Evolutionary conservation across 2,888 invertebrate species (phyloP).

Genomic region (Heliconius ethilla): DNA sequence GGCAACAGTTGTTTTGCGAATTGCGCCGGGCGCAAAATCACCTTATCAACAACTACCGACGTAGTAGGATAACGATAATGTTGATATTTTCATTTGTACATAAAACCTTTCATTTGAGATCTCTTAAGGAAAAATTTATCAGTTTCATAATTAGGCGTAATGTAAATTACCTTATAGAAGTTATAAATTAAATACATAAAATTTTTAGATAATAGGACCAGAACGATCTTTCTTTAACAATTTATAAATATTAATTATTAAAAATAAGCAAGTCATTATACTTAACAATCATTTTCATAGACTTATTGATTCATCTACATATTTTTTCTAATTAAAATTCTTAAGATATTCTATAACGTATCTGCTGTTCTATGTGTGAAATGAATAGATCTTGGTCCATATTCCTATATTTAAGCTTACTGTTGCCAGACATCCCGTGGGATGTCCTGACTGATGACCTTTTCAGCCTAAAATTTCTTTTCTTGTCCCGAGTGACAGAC

Average conservation of each 20-base stretch:
- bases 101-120: constrained; percentile 2
- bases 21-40: constrained; percentile 73
- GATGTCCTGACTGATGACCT: no score
- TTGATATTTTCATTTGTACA: constrained; percentile 39
- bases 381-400: no score
- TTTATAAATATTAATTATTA: not conserved
- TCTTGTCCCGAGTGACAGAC: no score
- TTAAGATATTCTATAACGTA: not conserved
- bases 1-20: constrained; percentile 78
- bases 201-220: not conserved
- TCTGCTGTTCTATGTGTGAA: no score
- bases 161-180: not conserved
- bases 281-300: not conserved
- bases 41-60: constrained; percentile 46
- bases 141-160: not conserved
- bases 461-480: no score
- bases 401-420: no score
- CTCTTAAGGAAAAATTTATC: constrained; percentile 12
- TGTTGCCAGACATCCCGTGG: no score
- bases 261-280: not conserved
- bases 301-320: not conserved
- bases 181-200: not conserved
- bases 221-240: not conserved
- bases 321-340: no score
- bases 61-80: constrained; percentile 45